Base-by-base conservation (phyloP, 1,140 invertebrate species). In the Drosophila tsacasi region DNA sequence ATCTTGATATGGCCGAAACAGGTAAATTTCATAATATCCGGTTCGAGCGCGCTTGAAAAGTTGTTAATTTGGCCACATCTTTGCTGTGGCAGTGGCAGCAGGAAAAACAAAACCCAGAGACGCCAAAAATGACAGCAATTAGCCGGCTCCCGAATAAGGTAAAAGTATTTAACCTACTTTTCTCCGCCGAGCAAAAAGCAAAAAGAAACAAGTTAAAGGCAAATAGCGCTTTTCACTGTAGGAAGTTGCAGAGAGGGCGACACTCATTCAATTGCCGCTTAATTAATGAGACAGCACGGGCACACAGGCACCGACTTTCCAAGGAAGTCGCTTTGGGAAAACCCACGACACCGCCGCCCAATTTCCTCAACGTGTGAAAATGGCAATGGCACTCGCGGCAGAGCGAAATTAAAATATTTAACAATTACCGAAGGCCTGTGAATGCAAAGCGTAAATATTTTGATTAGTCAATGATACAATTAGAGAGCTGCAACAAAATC, bases 101-200 rank as follows among this genome's bases (percentile, higher is more conserved):
- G 50, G 68, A 81, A 74, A 82, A 72, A 77, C 65, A 65, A 62
- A 74, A 42, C 61, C 50, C 39, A 46, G 32, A 52, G 81, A 62
- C 69, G 84, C 76, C 83, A 83, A 86, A 86, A 89, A 58, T 84
- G 81, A 84, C 85, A 77, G 73, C 84, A 87, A 87, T 87, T 87
- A 87, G 74, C 81, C 85, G 68, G 55, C 50, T 50, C 15, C 65
- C 60, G 74, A 89, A 90, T 89, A 90, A 89, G 84, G 84, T 89
- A 89, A 89, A 89, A 89, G 84, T 81, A 84, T 89, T 89, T 89
- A 89, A 89, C 84, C 84, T 84, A 89, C 84, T 89, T 87, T 57
- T 55, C 63, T 39, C 35, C 54, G 15, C 9, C 35, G 15, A 25
- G 15, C n/a, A 37, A 37, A 55, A 17, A n/a, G 32, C 10, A 21